Evolutionary conservation across 2,888 invertebrate genomes (phyloP).

Genomic region (Rhamphomyia laevipes): DNA sequence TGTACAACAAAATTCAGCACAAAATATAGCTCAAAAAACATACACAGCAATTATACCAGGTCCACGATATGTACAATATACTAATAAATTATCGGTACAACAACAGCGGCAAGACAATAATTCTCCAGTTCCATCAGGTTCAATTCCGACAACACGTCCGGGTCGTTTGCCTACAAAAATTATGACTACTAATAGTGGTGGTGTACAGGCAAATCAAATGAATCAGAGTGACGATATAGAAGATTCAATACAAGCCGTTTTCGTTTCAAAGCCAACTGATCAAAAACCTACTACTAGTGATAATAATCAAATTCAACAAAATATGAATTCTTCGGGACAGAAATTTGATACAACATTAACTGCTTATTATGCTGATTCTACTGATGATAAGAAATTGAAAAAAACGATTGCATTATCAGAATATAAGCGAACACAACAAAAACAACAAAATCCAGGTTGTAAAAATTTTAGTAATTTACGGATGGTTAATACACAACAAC

Average conservation of each 20-base stretch:
- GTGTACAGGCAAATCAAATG: background rate
- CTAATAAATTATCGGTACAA: constrained; percentile 7
- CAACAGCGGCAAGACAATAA: constrained; percentile 15
- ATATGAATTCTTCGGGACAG: background rate
- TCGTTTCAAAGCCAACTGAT: constrained; percentile 17
- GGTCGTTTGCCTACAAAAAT: constrained; percentile 12
- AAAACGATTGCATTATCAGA: constrained; percentile 2
- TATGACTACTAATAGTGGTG: constrained; percentile 13
- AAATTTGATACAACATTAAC: constrained; percentile 8
- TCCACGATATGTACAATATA: constrained; percentile 15
- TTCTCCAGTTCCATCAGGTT: constrained; percentile 29
- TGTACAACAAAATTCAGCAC: constrained; percentile 13
- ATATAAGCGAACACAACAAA: constrained; percentile 23
- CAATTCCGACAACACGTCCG: constrained; percentile 19
- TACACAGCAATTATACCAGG: background rate
- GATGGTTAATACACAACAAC: background rate
- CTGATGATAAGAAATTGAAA: constrained; percentile 7
- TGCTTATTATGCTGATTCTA: constrained; percentile 5
- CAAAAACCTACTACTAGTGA: background rate
- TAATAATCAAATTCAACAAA: background rate
- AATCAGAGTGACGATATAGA: constrained; percentile 26
- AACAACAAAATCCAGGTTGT: constrained; percentile 24
- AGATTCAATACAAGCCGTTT: constrained; percentile 34
- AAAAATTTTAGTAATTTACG: background rate
- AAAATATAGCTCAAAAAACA: constrained; percentile 12